Conservation (phyloP, 2,113 vertebrate genomes). For the Oryctolagus cuniculus region mOryCun1.1 NC_091442.1:26638001-26638500, state of each 20-base stretch:
- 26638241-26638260: not conserved
- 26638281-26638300: not conserved
- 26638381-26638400: not conserved
- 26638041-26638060: not conserved
- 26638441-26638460: not conserved
- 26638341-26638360: not conserved
- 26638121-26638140: not conserved
- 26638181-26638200: not conserved
- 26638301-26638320: not conserved
- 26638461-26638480: not conserved
- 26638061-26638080: not conserved
- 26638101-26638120: conserved; percentile 2
- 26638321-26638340: not conserved
- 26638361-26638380: not conserved
- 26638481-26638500: not conserved
- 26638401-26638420: not conserved
- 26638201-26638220: not conserved
- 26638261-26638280: not conserved
- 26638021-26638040: not conserved
- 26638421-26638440: not conserved
- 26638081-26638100: not conserved
- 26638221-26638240: not conserved
- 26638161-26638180: not conserved
- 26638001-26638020: accelerated
- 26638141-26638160: not conserved